Base-by-base conservation (phyloP, 2,888 invertebrate genomes). In the Stenolophus ochropezus region DNA sequence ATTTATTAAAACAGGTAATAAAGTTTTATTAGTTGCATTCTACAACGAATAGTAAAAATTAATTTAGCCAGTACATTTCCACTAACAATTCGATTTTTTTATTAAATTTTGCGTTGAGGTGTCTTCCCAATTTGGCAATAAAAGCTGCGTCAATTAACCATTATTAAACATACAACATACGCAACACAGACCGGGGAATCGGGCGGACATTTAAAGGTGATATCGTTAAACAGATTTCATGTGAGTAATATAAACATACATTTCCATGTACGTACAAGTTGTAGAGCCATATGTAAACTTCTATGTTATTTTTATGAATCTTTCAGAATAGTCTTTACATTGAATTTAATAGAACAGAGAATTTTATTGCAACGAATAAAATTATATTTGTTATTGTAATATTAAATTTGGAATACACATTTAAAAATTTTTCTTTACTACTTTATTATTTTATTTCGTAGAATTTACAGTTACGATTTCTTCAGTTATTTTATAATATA, bases 101-200 rank as follows among this genome's bases (percentile, higher is more conserved):
- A 65, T 65, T 65, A 65, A 27, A 25, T 65, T 65, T 65, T 18
- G n/a, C 65, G n/a, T 3, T 4, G 20, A 56, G 20, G 21, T 65
- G 27, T n/a, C 65, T 65, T 65, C 65, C 65, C 65, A 65, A 65
- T 25, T 65, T 33, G 65, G 18, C 65, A 4, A 65, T 65, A 65
- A 65, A 65, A 65, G 16, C 27, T 11, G 61, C 23, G 8, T 11
- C 20, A 61, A n/a, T 61, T 61, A 61, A 61, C 21, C 61, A 61
- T 61, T 61, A 61, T 61, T 61, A 61, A 25, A 21, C 61, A 18
- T 23, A 65, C 65, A 27, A 16, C 65, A 65, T 25, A 27, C 4
- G 14, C 53, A 14, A 20, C n/a, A n/a, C n/a, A n/a, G n/a, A n/a
- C n/a, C n/a, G n/a, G n/a, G n/a, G 16, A 53, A 20, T 53, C 16